Evolutionary conservation across 2,113 vertebrate species (phyloP), one percentile per base, ranked within the genome.

Genomic region (Lepisosteus osseus): DNA sequence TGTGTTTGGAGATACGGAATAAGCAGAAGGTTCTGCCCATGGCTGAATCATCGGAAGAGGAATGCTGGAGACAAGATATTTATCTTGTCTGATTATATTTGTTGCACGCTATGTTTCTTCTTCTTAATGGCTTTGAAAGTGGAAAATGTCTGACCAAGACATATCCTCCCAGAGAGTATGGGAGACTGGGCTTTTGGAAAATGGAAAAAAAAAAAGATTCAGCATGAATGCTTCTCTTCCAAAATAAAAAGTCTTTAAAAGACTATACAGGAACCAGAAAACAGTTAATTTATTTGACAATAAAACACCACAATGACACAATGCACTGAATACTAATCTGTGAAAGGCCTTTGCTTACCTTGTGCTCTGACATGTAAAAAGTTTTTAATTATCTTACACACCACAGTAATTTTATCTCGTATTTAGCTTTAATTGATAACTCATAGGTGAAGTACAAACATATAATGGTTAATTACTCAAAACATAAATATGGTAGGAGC

Each of bases 1-100:
- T 41, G 17, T 43, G 29, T 65, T 29, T 29, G 29, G 29, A 29
- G 29, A 29, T 29, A 29, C 2, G 29, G 61, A 29, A 51, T 65
- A 65, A 6, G 56, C n/a, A 42, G 29, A 42, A 62, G 41, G 68
- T n/a, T 15, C 29, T 29, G 43, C 44, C 68, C 57, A 61, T 65
- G 41, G 42, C 56, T 40, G 63, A 70, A 41, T 66, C 61, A 72
- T 57, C 67, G 62, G 54, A 61, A 54, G 42, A 55, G 15, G 43
- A 62, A 75, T 61, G 62, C 6, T 17, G 12, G n/a, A 17, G 54
- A 65, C 6, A 65, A 5, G 54, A 75, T 75, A 70, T 70, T 54
- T n/a, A 56, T 74, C 59, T 67, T 29, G 54, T 45, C 62, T 65
- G 68, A 65, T 70, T 70, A 54, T 42, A 62, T 44, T 70, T 57